Evolutionary conservation across 2,888 invertebrate species (phyloP), one percentile per base, ranked within the genome.

Genomic region (Epirrita christyi): DNA sequence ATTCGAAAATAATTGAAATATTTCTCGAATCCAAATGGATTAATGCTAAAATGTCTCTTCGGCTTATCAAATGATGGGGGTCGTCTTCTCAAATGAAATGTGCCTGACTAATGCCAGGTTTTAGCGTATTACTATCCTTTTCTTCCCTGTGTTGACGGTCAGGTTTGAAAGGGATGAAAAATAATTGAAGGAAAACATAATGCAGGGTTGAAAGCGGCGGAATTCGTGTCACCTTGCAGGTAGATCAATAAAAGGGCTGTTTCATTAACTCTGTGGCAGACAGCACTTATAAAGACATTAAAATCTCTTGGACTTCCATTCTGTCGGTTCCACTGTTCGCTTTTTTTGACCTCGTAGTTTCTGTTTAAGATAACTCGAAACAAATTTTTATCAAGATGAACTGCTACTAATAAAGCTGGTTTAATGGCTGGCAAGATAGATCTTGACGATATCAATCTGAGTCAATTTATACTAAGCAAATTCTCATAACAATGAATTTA

Each of bases 241-340:
- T 92, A 91, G 90, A 90, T 86, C 88, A 88, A 90, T 91, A 91
- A 89, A 88, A 78, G 77, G 76, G 75, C 75, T 78, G 80, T 91
- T 92, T 91, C 90, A 91, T 91, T 90, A 90, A 77, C 80, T 81
- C 80, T 79, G 78, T 81, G 85, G 83, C 79, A 78, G 83, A 81
- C 80, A 82, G 85, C 92, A 91, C 90, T 91, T 91, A 91, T 91
- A 91, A 89, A 92, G 92, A 88, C 92, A 92, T 91, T 92, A 90
- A 84, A 88, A 82, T 70, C 64, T 74, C 75, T 75, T 73, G 72
- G 78, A 73, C 78, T 72, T 70, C 75, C 75, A 81, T 78, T 80
- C 73, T 70, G 73, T 68, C 66, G 44, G 38, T 47, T 75, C 67
- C 68, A 72, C 68, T 63, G 71, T 70, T 74, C 62, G 67, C 60